Percentiles rank a stretch among this genome's conserved stretches.
phyloP scores from a whole-genome alignment of 1,140 invertebrate species.

The Rhizoglyphus robini region DNA sequence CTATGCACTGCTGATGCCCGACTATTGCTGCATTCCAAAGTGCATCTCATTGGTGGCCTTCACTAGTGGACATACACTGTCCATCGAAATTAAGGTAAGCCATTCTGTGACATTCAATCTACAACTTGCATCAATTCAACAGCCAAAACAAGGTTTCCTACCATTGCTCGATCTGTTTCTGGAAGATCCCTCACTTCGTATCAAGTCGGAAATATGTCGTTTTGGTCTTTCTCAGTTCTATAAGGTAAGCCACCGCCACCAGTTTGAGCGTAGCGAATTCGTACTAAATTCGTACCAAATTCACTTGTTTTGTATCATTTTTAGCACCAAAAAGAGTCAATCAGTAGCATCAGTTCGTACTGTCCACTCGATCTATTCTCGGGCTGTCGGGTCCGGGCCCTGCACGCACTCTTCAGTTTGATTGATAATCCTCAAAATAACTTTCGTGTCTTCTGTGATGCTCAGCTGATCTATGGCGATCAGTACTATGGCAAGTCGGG shows the following conservation, averaged over 20 bases:
- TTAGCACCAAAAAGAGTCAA: conserved; percentile 22
- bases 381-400: conserved; percentile 23
- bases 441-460: conserved; percentile 27
- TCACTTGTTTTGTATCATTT: neutral
- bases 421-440: conserved; percentile 28
- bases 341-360: conserved; percentile 25
- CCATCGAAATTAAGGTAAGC: conserved; percentile 17
- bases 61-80: neutral
- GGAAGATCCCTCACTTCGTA: neutral
- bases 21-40: conserved; percentile 21
- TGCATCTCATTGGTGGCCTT: neutral
- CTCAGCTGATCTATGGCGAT: conserved; percentile 25
- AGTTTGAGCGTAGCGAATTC: neutral
- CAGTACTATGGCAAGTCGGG: conserved; percentile 5
- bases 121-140: neutral
- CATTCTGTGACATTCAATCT: no score
- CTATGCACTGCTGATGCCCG: conserved; percentile 20
- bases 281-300: neutral
- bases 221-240: conserved; percentile 25
- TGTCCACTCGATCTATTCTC: conserved; percentile 29
- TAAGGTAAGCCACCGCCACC: no score
- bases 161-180: conserved; percentile 15
- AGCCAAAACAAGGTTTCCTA: conserved; percentile 29
- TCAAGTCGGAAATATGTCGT: conserved; percentile 24
- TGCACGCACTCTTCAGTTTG: conserved; percentile 23